Conservation (phyloP, 1,140 invertebrate species). For the Drosophila arizonae region DNA sequence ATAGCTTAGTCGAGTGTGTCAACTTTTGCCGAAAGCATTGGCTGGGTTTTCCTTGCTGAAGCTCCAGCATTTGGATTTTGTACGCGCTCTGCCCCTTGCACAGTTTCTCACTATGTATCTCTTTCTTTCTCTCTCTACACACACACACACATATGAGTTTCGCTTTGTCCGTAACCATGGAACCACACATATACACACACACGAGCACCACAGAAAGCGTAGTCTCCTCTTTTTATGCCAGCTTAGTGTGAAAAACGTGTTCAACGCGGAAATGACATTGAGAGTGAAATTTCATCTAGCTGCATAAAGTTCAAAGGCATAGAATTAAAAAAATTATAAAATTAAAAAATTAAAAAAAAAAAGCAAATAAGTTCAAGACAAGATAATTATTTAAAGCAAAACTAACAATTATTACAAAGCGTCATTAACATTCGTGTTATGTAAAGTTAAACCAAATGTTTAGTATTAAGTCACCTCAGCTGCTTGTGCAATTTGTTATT, state of each 20-base stretch:
- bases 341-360: background rate
- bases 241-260: constrained; percentile 76
- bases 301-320: constrained; percentile 23
- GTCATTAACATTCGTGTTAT: constrained; percentile 6
- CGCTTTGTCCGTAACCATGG: constrained; percentile 10
- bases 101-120: constrained; percentile 16
- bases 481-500: constrained; percentile 12
- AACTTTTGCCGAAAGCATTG: constrained; percentile 10
- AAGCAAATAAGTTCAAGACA: background rate
- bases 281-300: constrained; percentile 69
- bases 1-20: background rate
- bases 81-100: too few relatives aligned
- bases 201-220: constrained; percentile 43
- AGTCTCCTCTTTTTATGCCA: constrained; percentile 47
- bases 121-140: constrained; percentile 13
- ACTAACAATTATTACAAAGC: background rate
- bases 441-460: constrained; percentile 29
- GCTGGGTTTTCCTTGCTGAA: constrained; percentile 55
- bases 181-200: constrained; percentile 28
- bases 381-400: background rate
- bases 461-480: background rate
- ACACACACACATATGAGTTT: constrained; percentile 9
- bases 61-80: constrained; percentile 17
- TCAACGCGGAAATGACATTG: constrained; percentile 77
- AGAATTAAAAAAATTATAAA: background rate